Evolutionary conservation across 2,797 vertebrate species (phyloP).

Genomic region (Protosalanx chinensis): DNA sequence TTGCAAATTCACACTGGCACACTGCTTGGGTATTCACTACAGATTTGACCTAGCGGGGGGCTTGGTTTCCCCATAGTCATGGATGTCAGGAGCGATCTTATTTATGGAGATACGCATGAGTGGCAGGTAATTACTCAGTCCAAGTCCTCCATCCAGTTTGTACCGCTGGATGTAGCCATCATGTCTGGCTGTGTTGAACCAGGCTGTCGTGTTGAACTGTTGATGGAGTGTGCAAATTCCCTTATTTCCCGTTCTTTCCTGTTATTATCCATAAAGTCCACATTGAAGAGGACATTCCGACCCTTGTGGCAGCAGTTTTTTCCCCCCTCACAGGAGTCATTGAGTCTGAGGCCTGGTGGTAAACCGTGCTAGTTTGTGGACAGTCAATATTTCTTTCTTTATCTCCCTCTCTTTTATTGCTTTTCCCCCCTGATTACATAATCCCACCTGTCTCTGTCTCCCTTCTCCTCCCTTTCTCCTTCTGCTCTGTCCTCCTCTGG

Average conservation of each 20-base stretch:
- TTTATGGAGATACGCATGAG: background rate
- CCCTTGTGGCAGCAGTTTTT: slow-evolving; percentile 26
- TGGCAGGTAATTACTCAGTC: slow-evolving; percentile 31
- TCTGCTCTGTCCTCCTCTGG: background rate
- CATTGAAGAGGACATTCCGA: slow-evolving; percentile 11
- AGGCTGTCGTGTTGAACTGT: slow-evolving; percentile 25
- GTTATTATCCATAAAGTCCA: slow-evolving; percentile 28
- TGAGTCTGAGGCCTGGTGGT: slow-evolving; percentile 23
- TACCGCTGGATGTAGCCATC: slow-evolving; percentile 34
- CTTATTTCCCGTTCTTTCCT: slow-evolving; percentile 23
- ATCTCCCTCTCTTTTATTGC: background rate
- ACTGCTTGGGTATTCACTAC: background rate
- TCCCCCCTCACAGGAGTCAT: slow-evolving; percentile 28
- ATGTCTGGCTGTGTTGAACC: slow-evolving; percentile 29
- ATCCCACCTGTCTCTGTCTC: too few species aligned
- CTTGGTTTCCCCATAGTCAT: too few species aligned
- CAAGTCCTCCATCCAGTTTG: slow-evolving; percentile 21
- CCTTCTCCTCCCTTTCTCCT: slow-evolving; percentile 8
- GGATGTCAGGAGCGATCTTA: background rate
- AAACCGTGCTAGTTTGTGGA: slow-evolving; percentile 9
- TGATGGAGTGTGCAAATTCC: slow-evolving; percentile 31
- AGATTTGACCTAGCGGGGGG: background rate
- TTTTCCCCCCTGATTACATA: background rate
- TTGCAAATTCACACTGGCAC: background rate
- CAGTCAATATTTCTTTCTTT: slow-evolving; percentile 6